Conservation (phyloP, 2,797 vertebrate genomes). For the Malurus splendens region DNA sequence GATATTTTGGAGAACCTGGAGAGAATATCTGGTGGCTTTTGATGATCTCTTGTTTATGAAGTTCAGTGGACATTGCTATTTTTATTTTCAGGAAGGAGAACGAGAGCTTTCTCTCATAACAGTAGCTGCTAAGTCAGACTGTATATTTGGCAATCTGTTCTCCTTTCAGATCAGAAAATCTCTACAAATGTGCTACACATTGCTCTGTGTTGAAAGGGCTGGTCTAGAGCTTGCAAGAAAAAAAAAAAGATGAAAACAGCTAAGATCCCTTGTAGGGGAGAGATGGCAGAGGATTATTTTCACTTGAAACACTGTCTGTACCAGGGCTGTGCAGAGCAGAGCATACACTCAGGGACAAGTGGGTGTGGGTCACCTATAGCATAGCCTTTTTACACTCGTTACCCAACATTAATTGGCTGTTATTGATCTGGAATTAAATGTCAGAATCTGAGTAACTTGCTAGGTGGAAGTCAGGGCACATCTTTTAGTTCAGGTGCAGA, state of each 20-base stretch:
- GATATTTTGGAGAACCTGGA: not conserved
- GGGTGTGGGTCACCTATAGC: not conserved
- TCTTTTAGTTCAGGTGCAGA: not conserved
- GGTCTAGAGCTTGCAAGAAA: not conserved
- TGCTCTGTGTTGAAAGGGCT: not conserved
- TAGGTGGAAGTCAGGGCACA: not conserved
- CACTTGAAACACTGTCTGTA: not conserved
- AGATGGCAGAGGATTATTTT: not conserved
- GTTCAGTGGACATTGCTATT: not conserved
- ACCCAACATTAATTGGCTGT: rapidly evolving
- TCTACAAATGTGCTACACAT: not conserved
- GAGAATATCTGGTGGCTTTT: not conserved
- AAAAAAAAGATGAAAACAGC: not conserved
- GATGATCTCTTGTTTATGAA: not conserved
- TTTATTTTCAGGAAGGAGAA: not conserved
- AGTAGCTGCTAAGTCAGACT: not conserved
- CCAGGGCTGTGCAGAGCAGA: not conserved
- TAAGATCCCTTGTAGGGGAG: not conserved
- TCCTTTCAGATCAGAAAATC: not conserved
- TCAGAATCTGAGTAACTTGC: not conserved
- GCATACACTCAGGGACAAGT: rapidly evolving
- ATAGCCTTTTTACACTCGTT: not conserved
- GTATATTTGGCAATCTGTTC: not conserved
- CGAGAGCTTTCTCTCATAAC: not conserved
- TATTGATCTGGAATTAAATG: not conserved